Conservation (phyloP, 2,113 vertebrate species). For the Aplodontia rufa region DNA sequence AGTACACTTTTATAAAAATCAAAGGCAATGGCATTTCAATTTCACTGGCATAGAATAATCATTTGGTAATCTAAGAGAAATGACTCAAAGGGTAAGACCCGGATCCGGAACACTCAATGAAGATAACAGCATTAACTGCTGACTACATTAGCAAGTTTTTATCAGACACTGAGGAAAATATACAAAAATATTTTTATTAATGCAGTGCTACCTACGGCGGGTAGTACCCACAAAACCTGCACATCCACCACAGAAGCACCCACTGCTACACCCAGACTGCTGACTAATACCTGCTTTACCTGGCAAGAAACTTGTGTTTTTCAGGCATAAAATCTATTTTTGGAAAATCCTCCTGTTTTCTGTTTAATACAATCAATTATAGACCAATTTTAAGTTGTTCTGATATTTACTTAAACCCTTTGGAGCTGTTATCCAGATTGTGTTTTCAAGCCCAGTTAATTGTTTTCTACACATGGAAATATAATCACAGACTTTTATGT, state of each 20-base stretch:
- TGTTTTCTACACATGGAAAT: slow-evolving; percentile 60
- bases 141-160: neutral
- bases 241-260: neutral
- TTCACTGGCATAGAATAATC: slow-evolving; percentile 23
- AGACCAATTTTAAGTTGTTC: slow-evolving; percentile 31
- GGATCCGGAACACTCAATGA: neutral
- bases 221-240: neutral
- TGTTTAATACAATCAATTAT: slow-evolving; percentile 35
- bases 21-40: slow-evolving; percentile 2
- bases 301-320: slow-evolving; percentile 38
- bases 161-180: slow-evolving; percentile 26
- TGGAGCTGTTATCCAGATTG: slow-evolving; percentile 67
- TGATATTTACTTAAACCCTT: slow-evolving; percentile 46
- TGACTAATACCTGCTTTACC: slow-evolving; percentile 3
- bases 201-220: rapidly evolving
- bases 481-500: slow-evolving; percentile 69
- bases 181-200: neutral
- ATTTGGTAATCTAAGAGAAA: neutral
- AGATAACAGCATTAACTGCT: neutral
- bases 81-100: slow-evolving; percentile 45
- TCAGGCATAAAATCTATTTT: slow-evolving; percentile 49
- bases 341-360: slow-evolving; percentile 51
- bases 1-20: neutral
- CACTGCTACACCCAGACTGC: neutral
- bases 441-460: slow-evolving; percentile 64